Base-by-base conservation (phyloP, 2,888 invertebrate species). In the Netelia virgata region DNA sequence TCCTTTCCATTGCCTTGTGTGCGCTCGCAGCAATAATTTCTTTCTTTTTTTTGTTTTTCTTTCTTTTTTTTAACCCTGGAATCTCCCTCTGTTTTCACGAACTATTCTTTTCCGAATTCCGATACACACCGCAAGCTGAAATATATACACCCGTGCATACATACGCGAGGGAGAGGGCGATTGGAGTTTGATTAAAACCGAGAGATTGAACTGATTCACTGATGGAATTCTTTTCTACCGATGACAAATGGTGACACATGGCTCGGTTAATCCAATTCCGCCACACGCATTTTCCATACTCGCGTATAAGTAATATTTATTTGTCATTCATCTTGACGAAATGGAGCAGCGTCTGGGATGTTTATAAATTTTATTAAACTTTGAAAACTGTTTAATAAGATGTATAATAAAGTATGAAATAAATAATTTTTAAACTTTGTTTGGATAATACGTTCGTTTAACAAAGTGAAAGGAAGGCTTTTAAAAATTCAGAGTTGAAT, bases 121-220 rank as follows among this genome's bases (percentile, higher is more conserved):
- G 14, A 14, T 18, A 23, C 23, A 10, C n/a, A 47, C 10, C 3
- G 16, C 16, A 57, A 1, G 18, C 57, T 57, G n/a, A 20, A 57
- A 57, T 57, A 47, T 47, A 47, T 47, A 47, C 36, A 8, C 6
- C 5, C 14, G n/a, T 10, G 23, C 9, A 10, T 43, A 43, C 23
- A 14, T 14, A 61, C 41, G 23, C 18, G 9, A 5, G 57, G 41
- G n/a, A 43, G 18, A 41, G 11, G 36, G 28, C 47, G 47, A 73
- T 47, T 1, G 53, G 14, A 55, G 64, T 70, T 59, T 57, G 41
- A 82, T 76, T 50, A 43, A 76, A 76, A 69, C 53, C 11, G 16
- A 28, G 43, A 47, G 57, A 16, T 36, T 43, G 57, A 11, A 16
- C 18, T 57, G 57, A 11, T 41, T 66, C 20, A 23, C 1, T 16